Percentiles rank a stretch among this genome's conserved stretches.
Conservation (phyloP, 2,797 vertebrate genomes). For the Aldrovandia affinis region DNA sequence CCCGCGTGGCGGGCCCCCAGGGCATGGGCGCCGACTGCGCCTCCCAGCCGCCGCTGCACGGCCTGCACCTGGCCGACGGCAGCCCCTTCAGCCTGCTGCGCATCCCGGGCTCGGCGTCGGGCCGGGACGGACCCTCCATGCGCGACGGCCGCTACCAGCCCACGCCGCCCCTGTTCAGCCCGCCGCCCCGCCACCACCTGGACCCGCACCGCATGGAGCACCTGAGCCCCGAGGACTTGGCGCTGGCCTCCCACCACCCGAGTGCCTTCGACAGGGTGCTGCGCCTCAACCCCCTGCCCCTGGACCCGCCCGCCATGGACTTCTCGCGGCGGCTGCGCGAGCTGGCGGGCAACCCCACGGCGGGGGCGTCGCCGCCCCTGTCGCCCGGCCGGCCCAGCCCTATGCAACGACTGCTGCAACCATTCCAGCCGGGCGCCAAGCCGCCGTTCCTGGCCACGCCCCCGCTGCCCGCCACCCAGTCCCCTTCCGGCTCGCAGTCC, state of each 20-base stretch:
- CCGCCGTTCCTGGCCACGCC: conserved; percentile 93
- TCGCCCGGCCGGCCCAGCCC: conserved; percentile 94
- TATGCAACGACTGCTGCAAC: conserved; percentile 98
- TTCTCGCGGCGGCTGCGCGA: conserved; percentile 95
- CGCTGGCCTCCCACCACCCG: conserved; percentile 92
- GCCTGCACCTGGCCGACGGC: conserved; percentile 94
- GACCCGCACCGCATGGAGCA: conserved; percentile 86
- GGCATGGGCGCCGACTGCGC: conserved; percentile 96
- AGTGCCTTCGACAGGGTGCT: conserved; percentile 98
- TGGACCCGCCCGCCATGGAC: conserved; percentile 95
- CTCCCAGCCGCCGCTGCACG: conserved; percentile 93
- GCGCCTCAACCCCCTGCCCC: conserved; percentile 94
- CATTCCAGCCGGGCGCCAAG: conserved; percentile 94
- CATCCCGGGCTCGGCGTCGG: conserved; percentile 92
- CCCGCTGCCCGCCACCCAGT: conserved; percentile 90
- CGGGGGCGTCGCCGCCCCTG: conserved; percentile 88
- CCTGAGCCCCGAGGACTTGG: conserved; percentile 95
- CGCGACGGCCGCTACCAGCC: conserved; percentile 93
- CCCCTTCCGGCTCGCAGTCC: conserved; percentile 86
- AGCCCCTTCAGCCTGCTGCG: conserved; percentile 96
- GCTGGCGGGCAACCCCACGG: conserved; percentile 90
- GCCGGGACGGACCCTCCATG: conserved; percentile 84
- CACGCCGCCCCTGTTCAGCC: conserved; percentile 95
- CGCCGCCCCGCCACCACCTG: conserved; percentile 93
- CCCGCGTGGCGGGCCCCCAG: conserved; percentile 91